Evolutionary conservation across 2,797 vertebrate species (phyloP), one percentile per base, ranked within the genome.

Genomic region (Myotis myotis): DNA sequence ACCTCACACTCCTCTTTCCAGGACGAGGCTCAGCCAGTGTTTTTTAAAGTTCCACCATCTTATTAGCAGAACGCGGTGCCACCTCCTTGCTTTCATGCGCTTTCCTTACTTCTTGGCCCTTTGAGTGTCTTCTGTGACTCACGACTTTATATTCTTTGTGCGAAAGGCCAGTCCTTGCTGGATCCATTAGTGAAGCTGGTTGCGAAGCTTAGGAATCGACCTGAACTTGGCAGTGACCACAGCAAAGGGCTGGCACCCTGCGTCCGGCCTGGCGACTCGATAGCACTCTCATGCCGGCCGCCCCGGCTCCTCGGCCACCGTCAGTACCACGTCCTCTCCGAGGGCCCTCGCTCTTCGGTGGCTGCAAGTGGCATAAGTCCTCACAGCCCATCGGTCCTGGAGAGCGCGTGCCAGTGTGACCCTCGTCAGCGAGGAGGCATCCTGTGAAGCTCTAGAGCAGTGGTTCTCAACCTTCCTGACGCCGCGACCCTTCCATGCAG

Each of bases 51-150:
- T 68, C 81, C 53, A 22, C 36, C 47, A 12, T 87, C 25, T 83
- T 76, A 8, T 41, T 76, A 84, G 41, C 49, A 94, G 79, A 94
- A 79, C 33, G 16, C 23, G 8, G 9, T 74, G 74, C 68, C 38
- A 68, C 36, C 23, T 87, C 53, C 15, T 75, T 90, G 74, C 38
- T 72, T 87, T 74, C 87, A 60, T 93, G n/a, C 44, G 1, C 72
- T 72, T 93, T 74, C 3, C 53, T 74, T 89, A 16, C 84, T 64
- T 66, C 28, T 8, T 83, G 23, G 33, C 8, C 19, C 22, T 89
- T 81, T 92, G 72, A 53, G 11, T 80, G 62, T 72, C 71, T 94
- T 87, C 82, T 81, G 8, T 57, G 68, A 90, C 57, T 95, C 76
- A 33, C 28, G 16, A 76, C 49, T 93, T 81, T 60, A 44, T 55